Evolutionary conservation across 2,888 invertebrate genomes (phyloP).

Genomic region (Microplitis deprimator): DNA sequence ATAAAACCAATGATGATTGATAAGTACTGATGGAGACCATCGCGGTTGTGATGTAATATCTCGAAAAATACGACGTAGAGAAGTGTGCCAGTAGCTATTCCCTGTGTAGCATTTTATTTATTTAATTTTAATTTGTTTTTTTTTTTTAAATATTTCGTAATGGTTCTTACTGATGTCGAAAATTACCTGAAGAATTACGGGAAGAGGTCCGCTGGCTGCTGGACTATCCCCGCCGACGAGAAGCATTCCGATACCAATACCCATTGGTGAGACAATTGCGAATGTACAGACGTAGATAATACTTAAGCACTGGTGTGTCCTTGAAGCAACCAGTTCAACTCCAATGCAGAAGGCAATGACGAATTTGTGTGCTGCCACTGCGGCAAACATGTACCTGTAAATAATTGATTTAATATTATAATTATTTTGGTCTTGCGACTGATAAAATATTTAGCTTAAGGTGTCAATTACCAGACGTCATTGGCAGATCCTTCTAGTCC

Average conservation of each 20-base stretch:
- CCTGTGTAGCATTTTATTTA: constrained; percentile 77
- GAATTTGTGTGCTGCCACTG: constrained; percentile 87
- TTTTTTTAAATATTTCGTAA: background rate
- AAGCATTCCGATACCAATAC: constrained; percentile 82
- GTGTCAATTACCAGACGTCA: constrained; percentile 69
- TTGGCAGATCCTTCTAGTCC: constrained; percentile 71
- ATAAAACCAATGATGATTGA: constrained; percentile 80
- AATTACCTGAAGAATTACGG: constrained; percentile 65
- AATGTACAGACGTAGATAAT: constrained; percentile 82
- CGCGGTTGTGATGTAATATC: constrained; percentile 79
- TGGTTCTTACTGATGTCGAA: too few species aligned
- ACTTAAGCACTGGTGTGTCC: constrained; percentile 77
- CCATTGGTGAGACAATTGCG: constrained; percentile 85
- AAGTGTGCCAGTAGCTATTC: constrained; percentile 92
- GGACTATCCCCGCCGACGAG: constrained; percentile 76
- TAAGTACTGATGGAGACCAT: constrained; percentile 78
- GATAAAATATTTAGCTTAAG: background rate
- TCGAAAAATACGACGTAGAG: constrained; percentile 98
- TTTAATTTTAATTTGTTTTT: background rate
- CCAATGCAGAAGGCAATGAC: constrained; percentile 92
- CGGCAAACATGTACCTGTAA: constrained; percentile 84
- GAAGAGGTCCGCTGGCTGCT: constrained; percentile 75
- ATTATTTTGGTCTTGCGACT: background rate
- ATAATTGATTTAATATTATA: constrained; percentile 30
- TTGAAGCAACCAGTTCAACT: constrained; percentile 83